Evolutionary conservation across 2,113 vertebrate species (phyloP).

Genomic region (Planiliza haematocheilus): DNA sequence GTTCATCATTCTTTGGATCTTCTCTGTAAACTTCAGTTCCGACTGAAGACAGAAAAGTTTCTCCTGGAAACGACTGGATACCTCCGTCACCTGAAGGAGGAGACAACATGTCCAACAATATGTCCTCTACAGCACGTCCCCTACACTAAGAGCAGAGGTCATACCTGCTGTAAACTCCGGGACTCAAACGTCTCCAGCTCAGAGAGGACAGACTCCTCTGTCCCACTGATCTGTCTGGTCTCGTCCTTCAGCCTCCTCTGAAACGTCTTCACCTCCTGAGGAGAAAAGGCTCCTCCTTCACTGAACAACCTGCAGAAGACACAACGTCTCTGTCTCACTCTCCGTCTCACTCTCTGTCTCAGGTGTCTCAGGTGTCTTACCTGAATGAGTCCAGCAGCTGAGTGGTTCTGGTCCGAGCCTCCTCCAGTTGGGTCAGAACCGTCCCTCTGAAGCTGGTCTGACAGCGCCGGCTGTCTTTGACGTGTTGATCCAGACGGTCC

Average conservation of each 20-base stretch:
- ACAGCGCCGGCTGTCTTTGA: slow-evolving; percentile 32
- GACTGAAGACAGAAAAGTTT: slow-evolving; percentile 48
- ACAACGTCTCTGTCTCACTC: not conserved
- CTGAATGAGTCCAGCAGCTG: slow-evolving; percentile 63
- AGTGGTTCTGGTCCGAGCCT: slow-evolving; percentile 5
- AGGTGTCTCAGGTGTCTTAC: slow-evolving; percentile 26
- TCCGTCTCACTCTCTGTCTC: too few species aligned
- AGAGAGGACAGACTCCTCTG: slow-evolving; percentile 38
- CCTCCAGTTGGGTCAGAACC: slow-evolving; percentile 24
- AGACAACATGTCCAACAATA: not conserved
- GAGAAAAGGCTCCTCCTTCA: slow-evolving; percentile 66
- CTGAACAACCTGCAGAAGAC: slow-evolving; percentile 63
- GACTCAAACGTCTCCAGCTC: slow-evolving; percentile 57
- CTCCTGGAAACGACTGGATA: slow-evolving; percentile 26
- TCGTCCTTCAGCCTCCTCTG: slow-evolving; percentile 52
- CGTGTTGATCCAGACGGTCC: slow-evolving; percentile 52
- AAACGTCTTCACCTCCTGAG: slow-evolving; percentile 55
- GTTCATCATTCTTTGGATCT: slow-evolving; percentile 27
- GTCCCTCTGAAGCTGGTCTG: slow-evolving; percentile 45
- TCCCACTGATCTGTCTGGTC: slow-evolving; percentile 22
- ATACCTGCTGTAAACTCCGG: slow-evolving; percentile 61
- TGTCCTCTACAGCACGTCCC: not conserved
- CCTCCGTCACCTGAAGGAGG: slow-evolving; percentile 62
- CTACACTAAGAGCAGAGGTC: too few species aligned
- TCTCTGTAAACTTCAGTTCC: slow-evolving; percentile 49